phyloP scores from a whole-genome alignment of 2,113 vertebrate genomes.

The Forbesichthys papilliferus region DNA sequence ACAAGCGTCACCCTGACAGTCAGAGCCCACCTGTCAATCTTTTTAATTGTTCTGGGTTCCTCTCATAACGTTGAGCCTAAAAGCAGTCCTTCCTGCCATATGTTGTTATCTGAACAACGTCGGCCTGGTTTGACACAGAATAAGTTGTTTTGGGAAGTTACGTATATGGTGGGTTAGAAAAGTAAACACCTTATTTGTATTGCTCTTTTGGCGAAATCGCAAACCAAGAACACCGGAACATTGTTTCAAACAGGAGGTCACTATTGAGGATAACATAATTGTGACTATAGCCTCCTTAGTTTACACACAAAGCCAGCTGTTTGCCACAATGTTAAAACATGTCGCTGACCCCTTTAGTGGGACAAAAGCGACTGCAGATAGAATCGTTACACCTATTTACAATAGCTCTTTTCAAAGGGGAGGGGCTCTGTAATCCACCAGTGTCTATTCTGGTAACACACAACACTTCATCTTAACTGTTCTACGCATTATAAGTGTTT shows the following conservation, averaged over 20 bases:
- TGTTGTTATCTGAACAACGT: not conserved
- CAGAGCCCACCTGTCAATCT: conserved; percentile 99
- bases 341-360: conserved; percentile 56
- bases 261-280: not conserved
- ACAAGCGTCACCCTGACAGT: conserved; percentile 99
- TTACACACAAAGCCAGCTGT: not conserved
- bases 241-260: no score
- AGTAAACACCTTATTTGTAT: not conserved
- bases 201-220: not conserved
- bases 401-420: conserved; percentile 91
- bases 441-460: conserved; percentile 66
- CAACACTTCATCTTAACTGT: conserved; percentile 67
- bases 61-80: conserved; percentile 11
- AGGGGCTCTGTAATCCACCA: conserved; percentile 80
- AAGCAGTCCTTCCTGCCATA: not conserved
- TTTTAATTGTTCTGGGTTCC: conserved; percentile 86
- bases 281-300: not conserved
- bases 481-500: conserved; percentile 70
- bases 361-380: conserved; percentile 82
- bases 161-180: not conserved
- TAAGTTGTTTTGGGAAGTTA: conserved; percentile 4
- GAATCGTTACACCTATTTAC: conserved; percentile 95
- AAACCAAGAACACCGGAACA: not conserved
- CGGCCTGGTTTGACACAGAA: not conserved
- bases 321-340: conserved; percentile 33